Base-by-base conservation (phyloP, 1,140 invertebrate genomes). In the Archegozetes longisetosus region DNA sequence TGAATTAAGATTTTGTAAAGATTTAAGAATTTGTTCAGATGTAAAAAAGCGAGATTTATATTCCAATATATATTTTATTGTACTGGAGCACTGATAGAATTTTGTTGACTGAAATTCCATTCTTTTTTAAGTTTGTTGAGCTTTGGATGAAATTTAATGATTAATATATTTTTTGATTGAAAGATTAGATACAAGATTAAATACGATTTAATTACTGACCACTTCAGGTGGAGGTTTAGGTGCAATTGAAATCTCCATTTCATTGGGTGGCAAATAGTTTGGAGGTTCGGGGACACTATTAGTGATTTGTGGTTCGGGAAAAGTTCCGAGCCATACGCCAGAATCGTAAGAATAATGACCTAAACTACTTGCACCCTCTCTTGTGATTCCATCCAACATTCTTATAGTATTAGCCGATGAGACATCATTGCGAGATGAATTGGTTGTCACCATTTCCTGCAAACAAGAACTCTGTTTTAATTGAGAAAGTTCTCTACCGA, bases 311-410 rank as follows among this genome's bases (percentile, higher is more conserved):
- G 62, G 58, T 50, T 63, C 62, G 23, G 53, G 53, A 13, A 55
- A 55, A 24, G 58, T 55, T 1, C 62, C 62, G 23, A 63, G 17
- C 62, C 62, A 63, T 53, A 60, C 40, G 12, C 62, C 62, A 58
- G 58, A 60, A 52, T 61, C 62, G 26, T 61, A 63, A 2, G 62
- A 63, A 54, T 63, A 63, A 26, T 63, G 60, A 25, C 62, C 62
- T 25, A 61, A 22, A 22, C 58, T 60, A 17, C 57, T 49, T 9
- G 51, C 55, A 40, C 58, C 56, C 23, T 63, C 62, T 60, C 62
- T 48, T 17, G 58, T 59, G n/a, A 55, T 24, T 14, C 58, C 57
- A 14, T 51, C 23, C 61, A 55, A 23, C 14, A 25, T 1, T 17
- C 53, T 26, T 54, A 26, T 9, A 40, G 32, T 40, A 40, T 40